These are phyloP conservation scores for Platycnemis pennipes DNA, from an alignment of 2,888 invertebrate species.

Conservation along the genomic window DNA sequence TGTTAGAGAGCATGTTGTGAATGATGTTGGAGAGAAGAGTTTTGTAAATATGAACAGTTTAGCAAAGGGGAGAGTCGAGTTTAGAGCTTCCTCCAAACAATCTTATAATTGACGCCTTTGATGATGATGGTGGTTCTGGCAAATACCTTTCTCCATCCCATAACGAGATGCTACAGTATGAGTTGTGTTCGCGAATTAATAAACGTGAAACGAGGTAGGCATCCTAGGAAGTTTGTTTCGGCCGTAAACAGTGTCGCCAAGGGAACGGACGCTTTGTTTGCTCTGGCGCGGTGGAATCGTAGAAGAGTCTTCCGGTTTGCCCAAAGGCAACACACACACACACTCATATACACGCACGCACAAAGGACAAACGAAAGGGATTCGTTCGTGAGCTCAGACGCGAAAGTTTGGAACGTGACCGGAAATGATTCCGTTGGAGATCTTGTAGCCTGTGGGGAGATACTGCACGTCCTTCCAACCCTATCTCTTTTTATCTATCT, in stretches of 20 bases:
- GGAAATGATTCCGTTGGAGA: not conserved
- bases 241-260: not conserved
- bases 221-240: not conserved
- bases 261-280: not conserved
- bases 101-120: too few relatives aligned
- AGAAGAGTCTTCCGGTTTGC: not conserved
- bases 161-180: too few relatives aligned
- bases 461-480: not conserved
- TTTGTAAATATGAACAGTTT: too few relatives aligned
- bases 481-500: not conserved
- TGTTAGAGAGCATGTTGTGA: too few relatives aligned
- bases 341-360: not conserved
- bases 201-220: not conserved
- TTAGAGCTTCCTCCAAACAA: too few relatives aligned
- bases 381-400: not conserved
- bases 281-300: not conserved
- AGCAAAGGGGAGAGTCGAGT: too few relatives aligned
- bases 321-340: not conserved
- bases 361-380: not conserved
- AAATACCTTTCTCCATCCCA: too few relatives aligned
- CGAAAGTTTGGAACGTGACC: conserved; percentile 21
- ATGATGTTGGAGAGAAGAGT: too few relatives aligned
- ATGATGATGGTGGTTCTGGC: too few relatives aligned
- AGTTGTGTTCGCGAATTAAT: too few relatives aligned
- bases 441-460: not conserved